A percentile compares a stretch with the other conserved stretches of the same genome.
These are phyloP conservation scores for Aradophagus sp. DNA, from an alignment of 1,140 invertebrate species.

Conservation along the genomic window DNA sequence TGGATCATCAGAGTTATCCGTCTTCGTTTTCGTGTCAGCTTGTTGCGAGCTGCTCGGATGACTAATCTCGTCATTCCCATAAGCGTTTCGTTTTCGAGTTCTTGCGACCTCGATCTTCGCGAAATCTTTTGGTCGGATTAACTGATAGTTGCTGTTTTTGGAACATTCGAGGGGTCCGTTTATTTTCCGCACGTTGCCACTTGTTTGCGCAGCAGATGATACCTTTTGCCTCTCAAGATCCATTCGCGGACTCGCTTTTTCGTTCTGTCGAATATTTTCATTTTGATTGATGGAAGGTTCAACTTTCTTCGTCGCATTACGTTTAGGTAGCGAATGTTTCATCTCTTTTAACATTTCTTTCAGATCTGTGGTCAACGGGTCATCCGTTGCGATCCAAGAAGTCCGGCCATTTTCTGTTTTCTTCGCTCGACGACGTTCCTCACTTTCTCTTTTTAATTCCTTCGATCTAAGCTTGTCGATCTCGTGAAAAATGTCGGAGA, in stretches of 20 bases:
- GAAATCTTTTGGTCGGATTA: slow-evolving; percentile 75
- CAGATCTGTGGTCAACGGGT: slow-evolving; percentile 74
- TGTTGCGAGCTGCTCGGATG: too few relatives aligned
- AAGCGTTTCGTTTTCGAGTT: slow-evolving; percentile 62
- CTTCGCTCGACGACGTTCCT: slow-evolving; percentile 14
- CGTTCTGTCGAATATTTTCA: background rate
- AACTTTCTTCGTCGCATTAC: slow-evolving; percentile 61
- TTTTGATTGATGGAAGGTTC: slow-evolving; percentile 27
- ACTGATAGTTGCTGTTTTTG: slow-evolving; percentile 71
- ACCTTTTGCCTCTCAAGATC: slow-evolving; percentile 70
- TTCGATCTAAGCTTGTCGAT: slow-evolving; percentile 64
- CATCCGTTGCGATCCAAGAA: slow-evolving; percentile 65
- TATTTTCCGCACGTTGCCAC: slow-evolving; percentile 70
- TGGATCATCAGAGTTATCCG: slow-evolving; percentile 22
- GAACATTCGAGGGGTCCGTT: slow-evolving; percentile 13
- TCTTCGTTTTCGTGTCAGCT: slow-evolving; percentile 10
- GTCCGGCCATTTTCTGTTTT: slow-evolving; percentile 51
- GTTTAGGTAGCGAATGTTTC: slow-evolving; percentile 80
- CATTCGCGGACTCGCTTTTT: too few relatives aligned
- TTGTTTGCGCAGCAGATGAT: slow-evolving; percentile 75
- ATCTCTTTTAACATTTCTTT: slow-evolving; percentile 81
- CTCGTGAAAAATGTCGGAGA: slow-evolving; percentile 67
- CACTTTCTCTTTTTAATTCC: slow-evolving; percentile 23
- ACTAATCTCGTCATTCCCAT: too few relatives aligned
- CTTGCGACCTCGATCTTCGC: slow-evolving; percentile 72